Evolutionary conservation across 2,888 invertebrate genomes (phyloP).

Genomic region (Philopedon plagiatum): DNA sequence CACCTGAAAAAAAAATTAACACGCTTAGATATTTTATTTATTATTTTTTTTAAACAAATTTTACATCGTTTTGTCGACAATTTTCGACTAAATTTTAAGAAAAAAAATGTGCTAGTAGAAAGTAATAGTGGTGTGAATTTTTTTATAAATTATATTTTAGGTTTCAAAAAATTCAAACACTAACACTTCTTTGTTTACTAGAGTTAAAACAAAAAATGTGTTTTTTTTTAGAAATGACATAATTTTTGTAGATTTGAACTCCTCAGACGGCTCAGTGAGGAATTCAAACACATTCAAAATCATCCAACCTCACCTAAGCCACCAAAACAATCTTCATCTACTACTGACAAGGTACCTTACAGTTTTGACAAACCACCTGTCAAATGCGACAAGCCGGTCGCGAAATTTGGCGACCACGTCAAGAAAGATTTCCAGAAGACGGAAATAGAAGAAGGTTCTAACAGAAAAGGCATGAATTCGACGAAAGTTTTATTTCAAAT

Average conservation of each 20-base stretch:
- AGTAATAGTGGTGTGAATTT: too few relatives aligned
- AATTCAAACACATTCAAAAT: constrained; percentile 16
- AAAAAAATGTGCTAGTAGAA: too few relatives aligned
- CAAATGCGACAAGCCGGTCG: constrained; percentile 6
- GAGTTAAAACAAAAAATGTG: background rate
- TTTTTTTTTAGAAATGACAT: background rate
- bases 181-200: background rate
- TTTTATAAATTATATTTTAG: too few relatives aligned
- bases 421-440: background rate
- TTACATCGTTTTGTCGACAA: too few relatives aligned
- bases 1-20: too few relatives aligned
- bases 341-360: background rate
- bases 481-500: background rate
- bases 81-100: too few relatives aligned
- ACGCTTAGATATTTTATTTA: too few relatives aligned
- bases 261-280: constrained; percentile 27
- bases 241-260: constrained; percentile 32
- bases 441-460: background rate
- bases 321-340: background rate
- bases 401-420: background rate
- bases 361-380: background rate
- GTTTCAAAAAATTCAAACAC: too few relatives aligned
- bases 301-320: background rate
- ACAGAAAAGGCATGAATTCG: background rate
- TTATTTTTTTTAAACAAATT: too few relatives aligned